Conservation (phyloP, 2,113 vertebrate genomes). For the Hippolais icterina region DNA sequence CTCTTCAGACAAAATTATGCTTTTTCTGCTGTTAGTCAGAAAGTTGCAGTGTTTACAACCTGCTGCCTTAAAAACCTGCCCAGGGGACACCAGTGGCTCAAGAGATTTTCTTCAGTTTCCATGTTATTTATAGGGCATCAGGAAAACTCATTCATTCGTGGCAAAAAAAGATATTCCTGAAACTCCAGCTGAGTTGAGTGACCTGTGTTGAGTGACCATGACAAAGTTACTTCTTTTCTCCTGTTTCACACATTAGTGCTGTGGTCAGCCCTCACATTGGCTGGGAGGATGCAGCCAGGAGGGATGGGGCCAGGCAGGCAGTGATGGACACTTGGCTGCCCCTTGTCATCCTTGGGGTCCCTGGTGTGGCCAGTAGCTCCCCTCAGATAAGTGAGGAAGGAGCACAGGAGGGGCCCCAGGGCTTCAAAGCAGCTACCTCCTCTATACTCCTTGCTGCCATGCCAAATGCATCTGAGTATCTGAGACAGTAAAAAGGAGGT, state of each 20-base stretch:
- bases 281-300: neutral
- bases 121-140: neutral
- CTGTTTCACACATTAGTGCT: neutral
- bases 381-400: neutral
- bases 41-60: neutral
- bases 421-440: neutral
- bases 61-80: neutral
- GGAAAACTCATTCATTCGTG: neutral
- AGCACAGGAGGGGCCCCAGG: neutral
- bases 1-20: neutral
- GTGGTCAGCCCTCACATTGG: neutral
- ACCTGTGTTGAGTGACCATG: neutral
- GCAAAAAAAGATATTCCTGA: neutral
- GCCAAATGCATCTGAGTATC: neutral
- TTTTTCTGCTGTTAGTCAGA: neutral
- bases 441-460: neutral
- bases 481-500: neutral
- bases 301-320: too few species aligned
- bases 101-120: slow-evolving; percentile 14
- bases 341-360: neutral
- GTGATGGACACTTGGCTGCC: fast-evolving
- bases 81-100: neutral
- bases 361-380: fast-evolving
- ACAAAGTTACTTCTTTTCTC: neutral
- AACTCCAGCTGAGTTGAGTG: neutral